phyloP scores from a whole-genome alignment of 2,888 invertebrate genomes.

The Conistra vaccinii region DNA sequence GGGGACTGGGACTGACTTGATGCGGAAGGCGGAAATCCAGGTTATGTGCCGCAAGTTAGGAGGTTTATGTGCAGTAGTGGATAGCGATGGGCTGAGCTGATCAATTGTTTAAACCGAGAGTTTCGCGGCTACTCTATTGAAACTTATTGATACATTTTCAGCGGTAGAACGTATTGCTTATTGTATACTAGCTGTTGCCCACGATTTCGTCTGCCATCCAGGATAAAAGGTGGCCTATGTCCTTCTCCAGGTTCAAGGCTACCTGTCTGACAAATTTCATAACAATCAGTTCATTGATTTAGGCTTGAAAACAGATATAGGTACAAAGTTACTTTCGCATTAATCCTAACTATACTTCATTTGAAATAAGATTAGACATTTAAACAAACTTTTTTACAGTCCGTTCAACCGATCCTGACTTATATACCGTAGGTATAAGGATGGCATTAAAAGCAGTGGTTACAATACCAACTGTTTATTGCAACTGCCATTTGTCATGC shows the following conservation, averaged over 20 bases:
- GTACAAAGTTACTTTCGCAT: neutral
- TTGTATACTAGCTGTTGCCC: neutral
- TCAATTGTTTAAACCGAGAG: neutral
- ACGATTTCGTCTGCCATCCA: neutral
- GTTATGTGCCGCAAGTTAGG: neutral
- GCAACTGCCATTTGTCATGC: too few species aligned
- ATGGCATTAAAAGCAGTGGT: too few species aligned
- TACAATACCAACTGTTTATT: too few species aligned
- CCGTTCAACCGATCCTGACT: too few species aligned
- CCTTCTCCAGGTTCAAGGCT: neutral
- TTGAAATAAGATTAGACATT: too few species aligned
- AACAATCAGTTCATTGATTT: neutral
- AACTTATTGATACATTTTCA: neutral
- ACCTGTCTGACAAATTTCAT: neutral
- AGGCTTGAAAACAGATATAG: neutral
- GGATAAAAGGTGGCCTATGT: neutral
- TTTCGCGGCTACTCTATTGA: neutral
- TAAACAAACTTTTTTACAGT: too few species aligned
- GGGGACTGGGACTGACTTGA: neutral
- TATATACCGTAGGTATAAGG: too few species aligned
- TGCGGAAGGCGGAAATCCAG: neutral
- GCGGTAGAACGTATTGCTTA: neutral
- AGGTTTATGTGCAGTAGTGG: neutral
- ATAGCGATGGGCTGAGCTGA: neutral
- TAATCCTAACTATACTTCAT: too few species aligned